Evolutionary conservation across 2,888 invertebrate species (phyloP).

Genomic region (Rotaria sp.): DNA sequence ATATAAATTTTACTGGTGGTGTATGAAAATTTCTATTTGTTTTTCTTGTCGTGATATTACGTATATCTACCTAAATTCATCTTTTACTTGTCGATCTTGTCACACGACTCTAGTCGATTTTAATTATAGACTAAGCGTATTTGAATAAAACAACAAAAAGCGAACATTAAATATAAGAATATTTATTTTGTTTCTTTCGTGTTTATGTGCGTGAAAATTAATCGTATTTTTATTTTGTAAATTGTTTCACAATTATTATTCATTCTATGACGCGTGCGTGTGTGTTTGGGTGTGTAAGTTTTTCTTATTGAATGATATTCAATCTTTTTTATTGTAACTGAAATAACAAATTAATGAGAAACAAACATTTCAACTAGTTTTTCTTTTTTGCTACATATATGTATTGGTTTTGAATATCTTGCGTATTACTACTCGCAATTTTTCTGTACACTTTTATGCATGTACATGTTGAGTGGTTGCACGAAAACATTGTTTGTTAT

Average conservation of each 20-base stretch:
- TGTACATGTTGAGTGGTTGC: too few species aligned
- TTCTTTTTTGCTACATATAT: too few species aligned
- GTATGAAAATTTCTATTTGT: not conserved
- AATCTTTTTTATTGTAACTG: not conserved
- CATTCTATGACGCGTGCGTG: not conserved
- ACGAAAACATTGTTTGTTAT: too few species aligned
- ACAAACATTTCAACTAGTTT: too few species aligned
- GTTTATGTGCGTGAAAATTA: not conserved
- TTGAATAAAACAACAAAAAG: not conserved
- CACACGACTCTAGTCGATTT: not conserved
- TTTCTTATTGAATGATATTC: not conserved
- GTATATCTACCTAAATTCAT: not conserved
- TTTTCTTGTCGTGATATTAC: not conserved
- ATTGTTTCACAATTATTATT: not conserved
- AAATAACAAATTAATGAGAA: not conserved
- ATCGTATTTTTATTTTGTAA: not conserved
- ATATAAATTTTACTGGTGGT: conserved; percentile 66
- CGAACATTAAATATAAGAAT: not conserved
- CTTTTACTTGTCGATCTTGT: not conserved
- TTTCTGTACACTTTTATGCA: too few species aligned
- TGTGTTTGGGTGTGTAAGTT: not conserved
- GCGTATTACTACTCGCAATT: too few species aligned
- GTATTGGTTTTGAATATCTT: too few species aligned
- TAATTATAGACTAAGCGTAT: not conserved
- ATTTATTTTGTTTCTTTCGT: not conserved